Conservation (phyloP, 2,797 vertebrate genomes). For the Sebastes itinus region DNA sequence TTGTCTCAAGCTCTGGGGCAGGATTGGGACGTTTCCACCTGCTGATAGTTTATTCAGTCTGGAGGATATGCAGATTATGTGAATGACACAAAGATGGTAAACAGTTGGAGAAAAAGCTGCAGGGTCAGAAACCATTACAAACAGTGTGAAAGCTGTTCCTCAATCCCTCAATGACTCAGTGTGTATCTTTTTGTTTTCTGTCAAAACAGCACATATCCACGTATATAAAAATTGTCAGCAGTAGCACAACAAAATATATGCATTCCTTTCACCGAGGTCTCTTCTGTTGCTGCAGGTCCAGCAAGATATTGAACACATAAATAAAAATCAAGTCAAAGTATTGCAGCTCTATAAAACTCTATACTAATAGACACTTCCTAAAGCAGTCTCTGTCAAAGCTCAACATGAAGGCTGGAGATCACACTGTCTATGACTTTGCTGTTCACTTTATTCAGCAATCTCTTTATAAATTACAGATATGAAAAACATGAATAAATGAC, state of each 20-base stretch:
- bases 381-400: background rate
- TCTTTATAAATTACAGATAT: background rate
- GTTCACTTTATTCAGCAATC: background rate
- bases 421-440: background rate
- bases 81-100: background rate
- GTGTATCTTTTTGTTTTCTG: background rate
- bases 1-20: conserved; percentile 10
- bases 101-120: conserved; percentile 1
- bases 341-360: background rate
- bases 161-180: background rate
- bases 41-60: background rate
- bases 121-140: background rate
- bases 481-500: background rate
- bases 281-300: background rate
- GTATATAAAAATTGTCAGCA: background rate
- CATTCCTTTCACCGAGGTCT: background rate
- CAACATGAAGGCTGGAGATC: background rate
- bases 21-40: conserved; percentile 14
- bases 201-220: background rate
- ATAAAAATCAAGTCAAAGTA: background rate
- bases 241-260: background rate
- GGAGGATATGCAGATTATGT: background rate
- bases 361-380: background rate
- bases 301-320: background rate
- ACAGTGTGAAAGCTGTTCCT: background rate